phyloP scores from a whole-genome alignment of 2,888 invertebrate species.

The Ceramica pisi region DNA sequence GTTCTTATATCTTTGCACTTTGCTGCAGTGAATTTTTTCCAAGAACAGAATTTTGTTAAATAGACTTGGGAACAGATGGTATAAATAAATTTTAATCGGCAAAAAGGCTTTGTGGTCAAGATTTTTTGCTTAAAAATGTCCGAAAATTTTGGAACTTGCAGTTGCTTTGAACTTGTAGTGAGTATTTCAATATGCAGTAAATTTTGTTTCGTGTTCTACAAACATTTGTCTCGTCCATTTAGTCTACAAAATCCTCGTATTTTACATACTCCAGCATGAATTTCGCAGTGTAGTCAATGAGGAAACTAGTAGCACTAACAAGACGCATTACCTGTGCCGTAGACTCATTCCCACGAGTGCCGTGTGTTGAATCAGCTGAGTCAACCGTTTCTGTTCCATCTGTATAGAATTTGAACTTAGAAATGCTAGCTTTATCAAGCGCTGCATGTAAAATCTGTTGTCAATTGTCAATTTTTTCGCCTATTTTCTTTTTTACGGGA shows the following conservation, averaged over 20 bases:
- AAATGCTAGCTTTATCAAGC: constrained; percentile 23
- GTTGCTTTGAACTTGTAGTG: too few relatives aligned
- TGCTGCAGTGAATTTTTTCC: background rate
- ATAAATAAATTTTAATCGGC: background rate
- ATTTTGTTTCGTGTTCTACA: background rate
- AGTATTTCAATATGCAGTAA: background rate
- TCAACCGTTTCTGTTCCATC: constrained; percentile 42
- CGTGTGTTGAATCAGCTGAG: constrained; percentile 53
- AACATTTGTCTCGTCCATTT: background rate
- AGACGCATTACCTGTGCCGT: constrained; percentile 58
- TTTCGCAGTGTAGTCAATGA: constrained; percentile 28
- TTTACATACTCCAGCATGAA: constrained; percentile 16
- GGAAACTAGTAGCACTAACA: constrained; percentile 58
- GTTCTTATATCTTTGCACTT: background rate
- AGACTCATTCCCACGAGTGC: constrained; percentile 42
- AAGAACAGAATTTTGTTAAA: background rate
- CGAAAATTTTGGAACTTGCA: background rate
- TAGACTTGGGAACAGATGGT: background rate
- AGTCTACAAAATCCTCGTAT: background rate
- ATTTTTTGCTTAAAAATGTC: too few relatives aligned
- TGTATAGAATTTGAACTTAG: constrained; percentile 52
- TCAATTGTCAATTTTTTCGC: constrained; percentile 1
- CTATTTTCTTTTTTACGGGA: background rate
- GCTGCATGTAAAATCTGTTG: constrained; percentile 6
- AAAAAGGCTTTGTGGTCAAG: background rate